phyloP scores from a whole-genome alignment of 2,113 vertebrate genomes.

The Brachyistius frenatus region DNA sequence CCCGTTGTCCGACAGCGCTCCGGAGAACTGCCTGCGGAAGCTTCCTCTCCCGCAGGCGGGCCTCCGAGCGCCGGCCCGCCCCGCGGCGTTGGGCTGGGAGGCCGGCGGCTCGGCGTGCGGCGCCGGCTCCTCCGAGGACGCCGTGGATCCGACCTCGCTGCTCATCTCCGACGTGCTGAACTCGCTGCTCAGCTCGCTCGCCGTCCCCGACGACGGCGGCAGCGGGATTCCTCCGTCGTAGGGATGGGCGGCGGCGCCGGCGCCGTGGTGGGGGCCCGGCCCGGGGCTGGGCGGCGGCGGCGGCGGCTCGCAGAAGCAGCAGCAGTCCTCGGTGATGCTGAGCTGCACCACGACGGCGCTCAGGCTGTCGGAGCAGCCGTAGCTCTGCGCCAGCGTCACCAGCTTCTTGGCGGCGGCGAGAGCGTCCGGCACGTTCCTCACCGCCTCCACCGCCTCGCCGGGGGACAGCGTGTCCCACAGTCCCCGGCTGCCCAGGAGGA shows the following conservation, averaged over 20 bases:
- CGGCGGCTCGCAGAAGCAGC: constrained; percentile 85
- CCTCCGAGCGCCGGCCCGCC: constrained; percentile 58
- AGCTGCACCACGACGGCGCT: constrained; percentile 95
- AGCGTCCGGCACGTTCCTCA: constrained; percentile 92
- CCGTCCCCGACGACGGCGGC: constrained; percentile 87
- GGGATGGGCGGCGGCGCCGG: constrained; percentile 71
- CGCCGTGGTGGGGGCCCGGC: constrained; percentile 67
- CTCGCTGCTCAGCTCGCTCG: constrained; percentile 88
- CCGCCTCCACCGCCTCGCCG: constrained; percentile 90
- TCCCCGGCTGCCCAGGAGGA: constrained; percentile 94
- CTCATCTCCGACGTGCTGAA: constrained; percentile 99
- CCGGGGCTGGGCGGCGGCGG: constrained; percentile 87
- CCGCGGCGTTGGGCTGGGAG: constrained; percentile 84
- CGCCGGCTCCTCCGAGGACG: constrained; percentile 93
- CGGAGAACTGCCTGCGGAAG: constrained; percentile 96
- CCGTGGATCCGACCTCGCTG: constrained; percentile 97
- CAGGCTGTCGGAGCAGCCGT: constrained; percentile 94
- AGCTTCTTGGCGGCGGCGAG: constrained; percentile 95
- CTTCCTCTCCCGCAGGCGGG: constrained; percentile 77
- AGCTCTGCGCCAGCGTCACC: constrained; percentile 95
- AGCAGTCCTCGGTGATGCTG: constrained; percentile 93
- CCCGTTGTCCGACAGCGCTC: constrained; percentile 96
- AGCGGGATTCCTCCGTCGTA: constrained; percentile 75
- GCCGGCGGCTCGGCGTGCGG: constrained; percentile 78
- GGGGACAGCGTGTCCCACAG: constrained; percentile 92